These are phyloP conservation scores for Amiota communis DNA, from an alignment of 2,888 invertebrate species.

Conservation along the genomic window DNA sequence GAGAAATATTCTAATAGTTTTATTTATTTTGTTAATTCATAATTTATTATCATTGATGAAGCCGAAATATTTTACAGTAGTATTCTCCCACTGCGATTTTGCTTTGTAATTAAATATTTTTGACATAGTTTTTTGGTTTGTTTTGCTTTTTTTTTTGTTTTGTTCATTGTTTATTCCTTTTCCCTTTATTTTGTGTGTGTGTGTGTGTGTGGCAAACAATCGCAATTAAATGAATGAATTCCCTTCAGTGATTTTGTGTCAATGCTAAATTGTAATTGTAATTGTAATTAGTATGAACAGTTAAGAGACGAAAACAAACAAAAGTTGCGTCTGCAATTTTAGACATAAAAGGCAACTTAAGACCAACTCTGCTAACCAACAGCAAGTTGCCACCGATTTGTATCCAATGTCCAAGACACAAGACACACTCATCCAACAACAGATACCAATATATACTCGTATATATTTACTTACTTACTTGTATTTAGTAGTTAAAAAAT, in stretches of 20 bases:
- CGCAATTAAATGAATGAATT: constrained; percentile 29
- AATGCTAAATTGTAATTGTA: constrained; percentile 60
- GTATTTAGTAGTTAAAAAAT: too few species aligned
- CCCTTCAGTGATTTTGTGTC: constrained; percentile 67
- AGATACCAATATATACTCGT: too few species aligned
- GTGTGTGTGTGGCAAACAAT: background rate
- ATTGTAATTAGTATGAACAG: constrained; percentile 32
- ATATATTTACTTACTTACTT: too few species aligned
- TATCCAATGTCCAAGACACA: background rate
- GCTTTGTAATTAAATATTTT: constrained; percentile 50
- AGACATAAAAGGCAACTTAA: constrained; percentile 59
- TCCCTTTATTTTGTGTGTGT: constrained; percentile 31
- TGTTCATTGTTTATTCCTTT: constrained; percentile 13
- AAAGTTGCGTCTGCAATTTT: constrained; percentile 67
- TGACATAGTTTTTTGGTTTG: constrained; percentile 47
- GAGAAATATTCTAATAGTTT: too few species aligned
- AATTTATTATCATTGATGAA: too few species aligned
- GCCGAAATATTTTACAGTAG: too few species aligned
- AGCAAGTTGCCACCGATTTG: background rate
- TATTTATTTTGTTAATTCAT: too few species aligned
- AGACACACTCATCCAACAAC: too few species aligned
- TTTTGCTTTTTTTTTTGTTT: constrained; percentile 30
- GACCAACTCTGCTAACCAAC: too few species aligned
- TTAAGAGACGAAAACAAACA: constrained; percentile 51
- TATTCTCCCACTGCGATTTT: too few species aligned